Conservation (phyloP, 1,140 invertebrate species). For the Calosoma granatense region DNA sequence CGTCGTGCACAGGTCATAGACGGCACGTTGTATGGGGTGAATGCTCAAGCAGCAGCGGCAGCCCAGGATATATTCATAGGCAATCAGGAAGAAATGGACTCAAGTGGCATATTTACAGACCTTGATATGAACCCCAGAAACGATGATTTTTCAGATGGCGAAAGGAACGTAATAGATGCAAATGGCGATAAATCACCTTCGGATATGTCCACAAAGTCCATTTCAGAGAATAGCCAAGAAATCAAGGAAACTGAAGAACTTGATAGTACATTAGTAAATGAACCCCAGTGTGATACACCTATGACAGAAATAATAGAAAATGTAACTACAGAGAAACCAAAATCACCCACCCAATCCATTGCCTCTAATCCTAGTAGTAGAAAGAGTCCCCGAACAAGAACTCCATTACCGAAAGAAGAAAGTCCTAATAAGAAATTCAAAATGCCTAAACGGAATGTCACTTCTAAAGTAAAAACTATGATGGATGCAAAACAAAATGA, state of each 20-base stretch:
- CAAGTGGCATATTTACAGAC: constrained; percentile 75
- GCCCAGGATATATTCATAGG: constrained; percentile 36
- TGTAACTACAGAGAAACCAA: constrained; percentile 21
- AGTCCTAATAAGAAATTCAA: constrained; percentile 57
- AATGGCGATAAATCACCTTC: constrained; percentile 30
- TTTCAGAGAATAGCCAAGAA: constrained; percentile 31
- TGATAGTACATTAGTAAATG: background rate
- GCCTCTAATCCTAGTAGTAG: constrained; percentile 22
- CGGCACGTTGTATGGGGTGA: constrained; percentile 65
- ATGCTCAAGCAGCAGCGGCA: constrained; percentile 35
- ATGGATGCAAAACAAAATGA: constrained; percentile 39
- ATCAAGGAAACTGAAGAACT: background rate
- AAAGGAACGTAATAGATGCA: constrained; percentile 21
- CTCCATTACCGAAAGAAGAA: constrained; percentile 38
- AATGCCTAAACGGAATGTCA: constrained; percentile 62
- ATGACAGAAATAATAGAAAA: background rate
- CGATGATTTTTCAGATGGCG: constrained; percentile 22
- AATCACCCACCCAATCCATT: constrained; percentile 9
- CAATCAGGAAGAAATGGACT: constrained; percentile 65
- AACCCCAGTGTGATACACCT: background rate
- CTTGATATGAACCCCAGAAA: constrained; percentile 43
- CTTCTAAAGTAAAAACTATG: constrained; percentile 63
- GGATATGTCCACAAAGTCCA: constrained; percentile 29
- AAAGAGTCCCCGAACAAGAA: constrained; percentile 17
- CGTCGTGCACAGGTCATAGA: constrained; percentile 68